These are phyloP conservation scores for Lithophane semibrunnea DNA, from an alignment of 2,888 invertebrate species.

Conservation along the genomic window DNA sequence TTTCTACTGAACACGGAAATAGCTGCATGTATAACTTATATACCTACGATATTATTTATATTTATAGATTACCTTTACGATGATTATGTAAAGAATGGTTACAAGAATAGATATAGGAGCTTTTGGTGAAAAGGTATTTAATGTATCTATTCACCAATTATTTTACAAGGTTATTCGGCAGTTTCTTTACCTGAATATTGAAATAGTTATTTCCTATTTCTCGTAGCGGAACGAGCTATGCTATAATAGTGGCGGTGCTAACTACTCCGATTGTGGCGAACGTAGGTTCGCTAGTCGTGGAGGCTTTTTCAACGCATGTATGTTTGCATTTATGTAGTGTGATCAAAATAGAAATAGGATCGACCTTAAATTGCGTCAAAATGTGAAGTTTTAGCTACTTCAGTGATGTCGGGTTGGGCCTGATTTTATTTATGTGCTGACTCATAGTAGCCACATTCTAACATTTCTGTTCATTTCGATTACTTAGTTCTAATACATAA, in stretches of 20 bases:
- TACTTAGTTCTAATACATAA: background rate
- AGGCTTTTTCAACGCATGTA: background rate
- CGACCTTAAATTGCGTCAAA: background rate
- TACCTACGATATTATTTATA: background rate
- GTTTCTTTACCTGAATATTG: background rate
- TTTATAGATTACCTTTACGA: background rate
- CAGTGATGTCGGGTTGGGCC: conserved; percentile 18
- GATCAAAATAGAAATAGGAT: conserved; percentile 16
- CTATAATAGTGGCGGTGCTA: background rate
- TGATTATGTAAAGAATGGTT: background rate
- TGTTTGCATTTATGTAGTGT: background rate
- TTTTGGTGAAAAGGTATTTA: background rate
- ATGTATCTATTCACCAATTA: background rate
- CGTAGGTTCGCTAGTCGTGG: background rate
- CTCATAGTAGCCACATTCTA: background rate
- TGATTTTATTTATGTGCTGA: conserved; percentile 29
- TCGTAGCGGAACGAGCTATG: background rate
- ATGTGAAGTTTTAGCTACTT: conserved; percentile 25
- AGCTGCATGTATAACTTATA: background rate
- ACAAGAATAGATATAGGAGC: background rate
- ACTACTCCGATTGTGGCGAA: background rate
- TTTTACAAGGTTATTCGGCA: background rate
- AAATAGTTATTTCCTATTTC: background rate
- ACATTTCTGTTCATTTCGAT: background rate
- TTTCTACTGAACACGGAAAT: background rate